Percentiles rank a stretch among this genome's conserved stretches.
Conservation (phyloP, 2,797 vertebrate species). For the Myotis findleyi region DNA sequence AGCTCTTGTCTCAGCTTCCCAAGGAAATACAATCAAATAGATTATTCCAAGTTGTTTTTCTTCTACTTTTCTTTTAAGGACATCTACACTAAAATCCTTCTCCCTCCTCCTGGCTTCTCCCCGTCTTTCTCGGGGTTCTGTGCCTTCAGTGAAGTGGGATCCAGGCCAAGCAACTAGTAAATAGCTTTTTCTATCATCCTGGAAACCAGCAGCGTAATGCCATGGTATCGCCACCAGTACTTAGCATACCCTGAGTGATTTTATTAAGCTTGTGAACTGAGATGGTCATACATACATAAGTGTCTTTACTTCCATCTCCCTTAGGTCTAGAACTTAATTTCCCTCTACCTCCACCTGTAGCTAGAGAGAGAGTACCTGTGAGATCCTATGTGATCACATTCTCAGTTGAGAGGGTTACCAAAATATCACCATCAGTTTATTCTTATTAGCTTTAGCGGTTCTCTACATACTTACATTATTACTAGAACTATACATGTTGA, state of each 20-base stretch:
- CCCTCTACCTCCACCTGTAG: not conserved
- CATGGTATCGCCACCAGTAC: not conserved
- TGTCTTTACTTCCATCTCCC: not conserved
- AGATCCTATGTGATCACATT: not conserved
- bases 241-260: not conserved
- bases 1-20: conserved; percentile 9
- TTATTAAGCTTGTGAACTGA: not conserved
- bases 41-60: conserved; percentile 45
- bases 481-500: not conserved
- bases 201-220: not conserved
- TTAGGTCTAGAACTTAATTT: conserved; percentile 11
- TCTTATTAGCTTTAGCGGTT: not conserved
- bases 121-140: not conserved
- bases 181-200: not conserved
- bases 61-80: not conserved
- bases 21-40: conserved; percentile 19
- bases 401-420: not conserved
- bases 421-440: not conserved
- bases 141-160: not conserved
- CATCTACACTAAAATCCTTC: not conserved
- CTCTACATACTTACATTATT: not conserved
- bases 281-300: not conserved
- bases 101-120: not conserved
- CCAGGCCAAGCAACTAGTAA: not conserved
- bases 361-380: not conserved